Evolutionary conservation across 2,888 invertebrate genomes (phyloP).

Genomic region (Drosophila neutralis): DNA sequence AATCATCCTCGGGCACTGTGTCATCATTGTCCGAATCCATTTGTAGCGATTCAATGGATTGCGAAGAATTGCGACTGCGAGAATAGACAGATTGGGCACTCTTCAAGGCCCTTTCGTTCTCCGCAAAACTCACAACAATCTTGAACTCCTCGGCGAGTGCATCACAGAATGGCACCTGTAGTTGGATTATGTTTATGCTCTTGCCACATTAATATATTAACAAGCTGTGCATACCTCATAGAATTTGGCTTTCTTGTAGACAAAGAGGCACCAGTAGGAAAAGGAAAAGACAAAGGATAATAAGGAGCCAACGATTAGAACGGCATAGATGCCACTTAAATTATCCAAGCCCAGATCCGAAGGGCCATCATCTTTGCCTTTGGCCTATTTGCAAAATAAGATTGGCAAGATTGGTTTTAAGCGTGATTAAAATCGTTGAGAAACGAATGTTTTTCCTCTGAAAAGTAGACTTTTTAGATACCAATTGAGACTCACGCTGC

Average conservation of each 20-base stretch:
- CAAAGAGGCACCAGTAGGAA: constrained; percentile 77
- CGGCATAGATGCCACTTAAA: constrained; percentile 88
- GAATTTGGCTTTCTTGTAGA: constrained; percentile 77
- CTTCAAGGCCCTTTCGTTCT: constrained; percentile 89
- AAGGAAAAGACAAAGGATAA: constrained; percentile 80
- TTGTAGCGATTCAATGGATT: constrained; percentile 82
- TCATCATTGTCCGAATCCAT: constrained; percentile 73
- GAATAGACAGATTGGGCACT: constrained; percentile 85
- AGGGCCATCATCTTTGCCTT: constrained; percentile 70
- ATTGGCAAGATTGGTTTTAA: neutral
- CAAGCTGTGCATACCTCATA: constrained; percentile 72
- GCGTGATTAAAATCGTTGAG: neutral
- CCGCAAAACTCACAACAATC: constrained; percentile 89
- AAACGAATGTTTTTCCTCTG: neutral
- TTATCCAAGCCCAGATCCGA: constrained; percentile 87
- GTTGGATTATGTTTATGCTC: neutral
- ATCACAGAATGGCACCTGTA: constrained; percentile 87
- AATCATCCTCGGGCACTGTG: constrained; percentile 41
- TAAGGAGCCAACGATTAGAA: constrained; percentile 85
- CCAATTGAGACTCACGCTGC: constrained; percentile 85
- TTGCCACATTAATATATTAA: neutral
- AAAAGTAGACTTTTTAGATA: neutral
- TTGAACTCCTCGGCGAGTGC: constrained; percentile 89
- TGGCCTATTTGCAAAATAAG: constrained; percentile 49
- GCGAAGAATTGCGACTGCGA: constrained; percentile 81